phyloP scores from a whole-genome alignment of 1,140 invertebrate species.

The Leptinotarsa lineolata region DNA sequence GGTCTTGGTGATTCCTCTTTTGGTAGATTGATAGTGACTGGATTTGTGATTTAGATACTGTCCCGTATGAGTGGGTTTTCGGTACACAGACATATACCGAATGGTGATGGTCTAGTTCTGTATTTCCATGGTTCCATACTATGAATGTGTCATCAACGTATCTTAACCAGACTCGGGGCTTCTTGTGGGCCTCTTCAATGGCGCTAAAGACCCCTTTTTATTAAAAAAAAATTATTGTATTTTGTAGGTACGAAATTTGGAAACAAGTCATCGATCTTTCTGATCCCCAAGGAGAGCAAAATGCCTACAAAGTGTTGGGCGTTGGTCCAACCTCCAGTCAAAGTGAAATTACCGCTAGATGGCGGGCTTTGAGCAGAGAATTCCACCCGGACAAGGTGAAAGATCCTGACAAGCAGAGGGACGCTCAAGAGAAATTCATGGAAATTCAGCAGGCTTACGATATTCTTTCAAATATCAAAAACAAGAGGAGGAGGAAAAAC shows the following conservation, averaged over 20 bases:
- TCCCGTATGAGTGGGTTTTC: no score
- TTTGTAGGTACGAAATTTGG: constrained; percentile 71
- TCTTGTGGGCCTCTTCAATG: no score
- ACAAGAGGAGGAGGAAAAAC: constrained; percentile 71
- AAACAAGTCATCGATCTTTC: constrained; percentile 82
- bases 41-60: no score
- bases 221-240: neutral
- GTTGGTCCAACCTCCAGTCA: constrained; percentile 77
- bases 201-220: no score
- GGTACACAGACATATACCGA: no score
- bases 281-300: constrained; percentile 87
- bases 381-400: constrained; percentile 92
- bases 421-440: constrained; percentile 86
- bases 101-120: no score
- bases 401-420: constrained; percentile 65
- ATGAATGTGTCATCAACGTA: no score
- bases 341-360: constrained; percentile 81
- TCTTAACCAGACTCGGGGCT: no score
- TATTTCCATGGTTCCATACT: no score
- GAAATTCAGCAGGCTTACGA: constrained; percentile 93
- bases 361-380: constrained; percentile 81
- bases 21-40: no score
- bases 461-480: constrained; percentile 82
- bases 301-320: constrained; percentile 84
- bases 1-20: no score